Conservation (phyloP, 2,888 invertebrate species). For the Lycaena phlaeas region DNA sequence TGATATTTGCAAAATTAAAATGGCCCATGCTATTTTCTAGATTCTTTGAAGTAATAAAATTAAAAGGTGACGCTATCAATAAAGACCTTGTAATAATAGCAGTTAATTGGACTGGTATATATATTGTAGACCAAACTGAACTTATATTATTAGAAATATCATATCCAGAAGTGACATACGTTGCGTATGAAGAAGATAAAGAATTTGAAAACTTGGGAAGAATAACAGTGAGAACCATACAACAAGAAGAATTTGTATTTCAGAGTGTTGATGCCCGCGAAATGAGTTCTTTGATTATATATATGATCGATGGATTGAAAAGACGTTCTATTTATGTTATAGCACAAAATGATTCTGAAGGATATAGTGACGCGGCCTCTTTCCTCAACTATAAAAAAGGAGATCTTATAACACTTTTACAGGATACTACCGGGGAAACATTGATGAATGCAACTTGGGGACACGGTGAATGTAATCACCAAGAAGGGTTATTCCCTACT, state of each 20-base stretch:
- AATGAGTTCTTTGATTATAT: constrained; percentile 85
- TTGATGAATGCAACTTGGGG: constrained; percentile 82
- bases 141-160: constrained; percentile 89
- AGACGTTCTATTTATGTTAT: constrained; percentile 88
- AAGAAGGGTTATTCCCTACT: constrained; percentile 87
- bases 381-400: constrained; percentile 78
- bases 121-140: constrained; percentile 93
- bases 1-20: constrained; percentile 90
- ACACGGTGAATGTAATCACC: constrained; percentile 78
- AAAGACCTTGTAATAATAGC: constrained; percentile 89
- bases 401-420: constrained; percentile 86
- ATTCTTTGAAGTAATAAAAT: constrained; percentile 92
- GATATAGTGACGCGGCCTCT: constrained; percentile 68
- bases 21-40: constrained; percentile 97
- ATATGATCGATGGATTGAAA: constrained; percentile 89
- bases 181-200: constrained; percentile 73
- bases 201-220: constrained; percentile 71
- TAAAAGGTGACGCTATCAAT: constrained; percentile 77
- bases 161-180: constrained; percentile 88
- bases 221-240: constrained; percentile 85
- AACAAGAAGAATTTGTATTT: constrained; percentile 92
- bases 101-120: constrained; percentile 94
- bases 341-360: constrained; percentile 76
- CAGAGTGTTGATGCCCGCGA: constrained; percentile 91
- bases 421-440: constrained; percentile 82